Evolutionary conservation across 2,113 vertebrate genomes (phyloP).

Genomic region (Alouatta palliata): DNA sequence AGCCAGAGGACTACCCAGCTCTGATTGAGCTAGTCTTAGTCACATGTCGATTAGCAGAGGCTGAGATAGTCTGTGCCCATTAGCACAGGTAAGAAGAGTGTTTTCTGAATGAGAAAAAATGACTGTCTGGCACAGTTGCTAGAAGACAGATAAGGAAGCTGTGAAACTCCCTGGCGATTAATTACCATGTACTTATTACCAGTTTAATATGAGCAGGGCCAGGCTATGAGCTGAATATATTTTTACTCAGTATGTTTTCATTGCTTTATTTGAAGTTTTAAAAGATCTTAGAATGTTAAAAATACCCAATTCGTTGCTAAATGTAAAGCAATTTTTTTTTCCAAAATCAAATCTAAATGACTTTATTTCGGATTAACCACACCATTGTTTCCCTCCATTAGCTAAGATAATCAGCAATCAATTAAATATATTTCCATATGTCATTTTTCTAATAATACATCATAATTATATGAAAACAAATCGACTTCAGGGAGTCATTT

Average conservation of each 20-base stretch:
- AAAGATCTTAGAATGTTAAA: constrained; percentile 22
- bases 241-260: background rate
- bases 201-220: background rate
- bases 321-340: background rate
- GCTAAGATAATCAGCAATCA: constrained; percentile 11
- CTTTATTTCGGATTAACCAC: constrained; percentile 43
- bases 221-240: background rate
- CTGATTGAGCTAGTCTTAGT: background rate
- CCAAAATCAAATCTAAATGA: constrained; percentile 5
- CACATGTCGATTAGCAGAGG: background rate
- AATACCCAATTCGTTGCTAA: background rate
- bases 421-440: background rate
- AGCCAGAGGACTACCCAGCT: background rate
- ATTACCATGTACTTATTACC: background rate
- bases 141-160: background rate
- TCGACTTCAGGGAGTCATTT: constrained; percentile 18
- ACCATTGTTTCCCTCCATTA: constrained; percentile 27
- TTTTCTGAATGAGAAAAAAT: background rate
- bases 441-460: constrained; percentile 7
- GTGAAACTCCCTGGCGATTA: background rate
- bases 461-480: constrained; percentile 49
- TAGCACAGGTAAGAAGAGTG: background rate
- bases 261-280: constrained; percentile 10
- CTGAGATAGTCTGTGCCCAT: background rate
- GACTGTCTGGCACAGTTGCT: background rate